Evolutionary conservation across 1,140 invertebrate species (phyloP).

Genomic region (Antheraea pernyi): DNA sequence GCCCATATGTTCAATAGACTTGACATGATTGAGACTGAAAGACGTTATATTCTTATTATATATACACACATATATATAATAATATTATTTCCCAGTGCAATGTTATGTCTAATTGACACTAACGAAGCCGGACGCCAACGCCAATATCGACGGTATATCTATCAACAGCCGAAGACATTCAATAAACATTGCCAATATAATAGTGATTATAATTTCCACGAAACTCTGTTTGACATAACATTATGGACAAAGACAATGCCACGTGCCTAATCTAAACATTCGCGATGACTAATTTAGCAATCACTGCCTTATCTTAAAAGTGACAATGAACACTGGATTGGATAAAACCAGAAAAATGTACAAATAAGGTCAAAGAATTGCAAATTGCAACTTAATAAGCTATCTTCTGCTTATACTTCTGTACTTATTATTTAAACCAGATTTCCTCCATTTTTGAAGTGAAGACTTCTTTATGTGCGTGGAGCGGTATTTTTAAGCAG

Average conservation of each 20-base stretch:
- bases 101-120: background rate
- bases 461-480: too few species aligned
- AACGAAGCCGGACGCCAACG: background rate
- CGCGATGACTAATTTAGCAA: background rate
- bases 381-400: background rate
- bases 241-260: conserved; percentile 58
- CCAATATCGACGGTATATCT: background rate
- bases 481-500: too few species aligned
- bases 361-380: too few species aligned
- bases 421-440: too few species aligned
- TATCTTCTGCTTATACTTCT: too few species aligned
- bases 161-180: conserved; percentile 22
- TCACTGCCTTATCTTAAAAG: background rate
- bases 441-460: too few species aligned
- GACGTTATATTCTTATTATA: too few species aligned
- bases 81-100: background rate
- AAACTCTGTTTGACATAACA: conserved; percentile 63
- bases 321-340: background rate
- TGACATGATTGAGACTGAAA: too few species aligned
- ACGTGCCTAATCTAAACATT: conserved; percentile 65
- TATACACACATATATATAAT: too few species aligned
- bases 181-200: conserved; percentile 47
- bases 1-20: too few species aligned
- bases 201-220: conserved; percentile 44
- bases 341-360: background rate